A percentile compares a stretch with the other conserved stretches of the same genome.
Evolutionary conservation across 2,797 vertebrate species (phyloP).

Genomic region (Gastrophryne carolinensis): DNA sequence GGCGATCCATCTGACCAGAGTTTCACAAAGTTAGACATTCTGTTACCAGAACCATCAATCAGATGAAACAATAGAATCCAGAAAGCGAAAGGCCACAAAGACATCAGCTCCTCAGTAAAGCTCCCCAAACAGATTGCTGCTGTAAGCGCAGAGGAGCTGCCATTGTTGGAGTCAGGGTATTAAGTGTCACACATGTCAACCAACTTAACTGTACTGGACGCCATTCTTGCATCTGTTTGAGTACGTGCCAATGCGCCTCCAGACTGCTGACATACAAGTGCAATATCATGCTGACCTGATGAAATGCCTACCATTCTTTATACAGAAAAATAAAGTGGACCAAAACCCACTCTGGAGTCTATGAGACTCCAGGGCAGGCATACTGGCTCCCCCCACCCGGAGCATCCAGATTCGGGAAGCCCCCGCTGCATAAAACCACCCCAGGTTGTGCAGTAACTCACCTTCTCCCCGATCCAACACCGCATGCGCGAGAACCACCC

Average conservation of each 20-base stretch:
- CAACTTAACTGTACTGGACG: background rate
- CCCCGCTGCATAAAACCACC: too few species aligned
- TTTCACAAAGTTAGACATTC: background rate
- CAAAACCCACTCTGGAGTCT: too few species aligned
- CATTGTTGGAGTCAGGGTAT: background rate
- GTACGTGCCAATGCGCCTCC: background rate
- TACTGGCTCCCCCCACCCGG: too few species aligned
- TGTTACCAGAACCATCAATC: conserved; percentile 5
- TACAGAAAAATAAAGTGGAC: conserved; percentile 21
- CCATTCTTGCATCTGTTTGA: background rate
- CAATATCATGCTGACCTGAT: conserved; percentile 28
- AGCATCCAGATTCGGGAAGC: too few species aligned
- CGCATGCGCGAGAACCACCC: too few species aligned
- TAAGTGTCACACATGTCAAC: conserved; percentile 13
- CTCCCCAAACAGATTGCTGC: background rate
- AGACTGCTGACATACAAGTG: conserved; percentile 17
- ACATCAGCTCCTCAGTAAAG: background rate
- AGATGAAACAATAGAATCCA: background rate
- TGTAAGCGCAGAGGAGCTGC: background rate
- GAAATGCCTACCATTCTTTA: conserved; percentile 20
- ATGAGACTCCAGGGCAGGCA: too few species aligned
- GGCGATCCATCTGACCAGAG: background rate
- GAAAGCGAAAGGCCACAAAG: background rate
- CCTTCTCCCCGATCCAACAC: too few species aligned
- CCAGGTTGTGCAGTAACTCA: too few species aligned